Base-by-base conservation (phyloP, 2,797 vertebrate species). In the Sebastes steindachneri region DNA sequence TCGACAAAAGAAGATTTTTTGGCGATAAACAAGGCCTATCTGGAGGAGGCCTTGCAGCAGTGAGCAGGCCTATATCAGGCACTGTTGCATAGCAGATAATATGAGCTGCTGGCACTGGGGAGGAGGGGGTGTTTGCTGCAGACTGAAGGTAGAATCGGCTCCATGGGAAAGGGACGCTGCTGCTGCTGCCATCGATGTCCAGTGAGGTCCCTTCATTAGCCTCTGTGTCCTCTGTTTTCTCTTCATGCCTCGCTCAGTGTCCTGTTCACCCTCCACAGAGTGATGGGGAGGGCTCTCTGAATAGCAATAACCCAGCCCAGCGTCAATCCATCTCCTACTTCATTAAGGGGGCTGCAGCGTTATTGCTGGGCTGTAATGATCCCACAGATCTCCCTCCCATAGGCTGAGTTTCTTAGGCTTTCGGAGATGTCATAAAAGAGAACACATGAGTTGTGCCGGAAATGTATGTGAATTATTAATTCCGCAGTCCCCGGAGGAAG, bases 391-490 rank as follows among this genome's bases (percentile, higher is more conserved):
- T 78, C 53, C 41, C 65, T 88, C 87, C 85, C 75, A 89, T 62
- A 70, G 88, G 88, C 90, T 58, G 71, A 29, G 51, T 63, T 82
- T 82, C 80, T 85, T 14, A 2, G 66, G 54, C 73, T 86, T 78
- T 86, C 65, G 11, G 66, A 93, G 84, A 91, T 78, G 85, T 93
- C 91, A 93, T 91, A 93, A 93, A 91, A 83, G 71, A 86, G 88
- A 88, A 80, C 80, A 90, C 82, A 80, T 53, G 75, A 91, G 89
- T 92, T 79, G 90, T 84, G 75, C 72, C 72, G 78, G 90, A 91
- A 82, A 83, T 79, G 79, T 83, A 78, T 73, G 84, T 95, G 89
- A 94, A 95, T 95, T 93, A 95, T 95, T 94, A 86, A 94, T 93
- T 66, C 84, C 75, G 23, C 48, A 1, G 37, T 86, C 83, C 86